Percentiles rank a stretch among this genome's conserved stretches.
Evolutionary conservation across 2,113 vertebrate species (phyloP).

Genomic region (Felis catus): DNA sequence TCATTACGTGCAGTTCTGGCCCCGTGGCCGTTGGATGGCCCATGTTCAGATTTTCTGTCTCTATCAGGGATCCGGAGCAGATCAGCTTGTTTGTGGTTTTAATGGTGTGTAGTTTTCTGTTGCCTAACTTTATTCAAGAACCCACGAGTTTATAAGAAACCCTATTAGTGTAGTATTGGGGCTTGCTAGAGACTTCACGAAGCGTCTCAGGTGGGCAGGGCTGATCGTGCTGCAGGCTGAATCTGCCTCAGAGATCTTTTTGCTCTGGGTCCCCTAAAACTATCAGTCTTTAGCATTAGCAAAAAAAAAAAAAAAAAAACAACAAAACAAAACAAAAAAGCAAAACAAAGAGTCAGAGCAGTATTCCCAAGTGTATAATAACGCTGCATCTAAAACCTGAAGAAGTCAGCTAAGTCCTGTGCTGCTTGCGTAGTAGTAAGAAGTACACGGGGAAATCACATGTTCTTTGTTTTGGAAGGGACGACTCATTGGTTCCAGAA

Average conservation of each 20-base stretch:
- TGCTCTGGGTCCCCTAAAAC: background rate
- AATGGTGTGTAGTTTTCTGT: background rate
- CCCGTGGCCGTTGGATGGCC: background rate
- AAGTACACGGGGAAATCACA: background rate
- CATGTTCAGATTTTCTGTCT: background rate
- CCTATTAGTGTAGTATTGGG: background rate
- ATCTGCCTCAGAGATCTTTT: background rate
- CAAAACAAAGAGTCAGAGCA: background rate
- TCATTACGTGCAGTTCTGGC: background rate
- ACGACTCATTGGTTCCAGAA: background rate
- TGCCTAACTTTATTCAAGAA: background rate
- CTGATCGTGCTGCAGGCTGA: background rate
- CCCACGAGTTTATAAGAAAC: background rate
- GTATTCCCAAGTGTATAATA: background rate
- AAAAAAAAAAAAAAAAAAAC: too few relatives aligned
- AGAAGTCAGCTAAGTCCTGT: background rate
- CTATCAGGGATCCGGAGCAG: background rate
- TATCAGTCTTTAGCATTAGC: background rate
- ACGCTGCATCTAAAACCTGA: background rate
- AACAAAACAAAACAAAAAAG: too few relatives aligned
- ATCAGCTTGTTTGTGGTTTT: background rate
- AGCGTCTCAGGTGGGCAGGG: background rate
- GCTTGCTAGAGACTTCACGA: background rate
- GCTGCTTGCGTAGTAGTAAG: background rate
- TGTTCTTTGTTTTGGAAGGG: background rate